These are phyloP conservation scores for Pachypanchax playfairii DNA, from an alignment of 2,113 vertebrate genomes.

Conservation along the genomic window DNA sequence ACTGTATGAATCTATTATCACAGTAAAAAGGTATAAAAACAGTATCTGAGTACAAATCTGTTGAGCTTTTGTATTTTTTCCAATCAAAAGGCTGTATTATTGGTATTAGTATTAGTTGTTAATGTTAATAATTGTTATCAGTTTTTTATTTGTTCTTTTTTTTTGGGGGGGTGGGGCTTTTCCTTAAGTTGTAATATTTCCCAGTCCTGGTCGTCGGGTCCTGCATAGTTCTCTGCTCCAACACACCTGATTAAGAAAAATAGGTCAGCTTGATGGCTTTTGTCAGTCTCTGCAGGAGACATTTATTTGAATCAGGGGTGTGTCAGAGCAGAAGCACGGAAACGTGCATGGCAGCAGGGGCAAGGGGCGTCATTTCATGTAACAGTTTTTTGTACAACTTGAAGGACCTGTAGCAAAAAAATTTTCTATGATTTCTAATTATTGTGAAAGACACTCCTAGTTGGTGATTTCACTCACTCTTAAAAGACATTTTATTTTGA, in stretches of 20 bases:
- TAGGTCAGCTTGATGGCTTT: not conserved
- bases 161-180: too few relatives aligned
- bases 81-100: not conserved
- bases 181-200: not conserved
- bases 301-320: not conserved
- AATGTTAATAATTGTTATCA: too few relatives aligned
- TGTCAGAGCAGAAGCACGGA: not conserved
- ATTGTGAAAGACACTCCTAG: too few relatives aligned
- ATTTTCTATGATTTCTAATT: too few relatives aligned
- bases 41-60: not conserved
- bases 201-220: not conserved
- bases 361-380: not conserved
- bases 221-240: not conserved
- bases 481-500: too few relatives aligned
- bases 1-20: not conserved
- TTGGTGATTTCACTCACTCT: too few relatives aligned
- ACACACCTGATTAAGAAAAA: not conserved
- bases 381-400: too few relatives aligned
- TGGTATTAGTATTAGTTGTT: too few relatives aligned
- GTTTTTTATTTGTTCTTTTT: not conserved
- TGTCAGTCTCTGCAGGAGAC: not conserved
- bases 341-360: not conserved
- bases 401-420: too few relatives aligned
- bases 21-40: not conserved
- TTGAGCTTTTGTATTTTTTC: not conserved